Evolutionary conservation across 2,888 invertebrate species (phyloP).

Genomic region (Heliconius erato): DNA sequence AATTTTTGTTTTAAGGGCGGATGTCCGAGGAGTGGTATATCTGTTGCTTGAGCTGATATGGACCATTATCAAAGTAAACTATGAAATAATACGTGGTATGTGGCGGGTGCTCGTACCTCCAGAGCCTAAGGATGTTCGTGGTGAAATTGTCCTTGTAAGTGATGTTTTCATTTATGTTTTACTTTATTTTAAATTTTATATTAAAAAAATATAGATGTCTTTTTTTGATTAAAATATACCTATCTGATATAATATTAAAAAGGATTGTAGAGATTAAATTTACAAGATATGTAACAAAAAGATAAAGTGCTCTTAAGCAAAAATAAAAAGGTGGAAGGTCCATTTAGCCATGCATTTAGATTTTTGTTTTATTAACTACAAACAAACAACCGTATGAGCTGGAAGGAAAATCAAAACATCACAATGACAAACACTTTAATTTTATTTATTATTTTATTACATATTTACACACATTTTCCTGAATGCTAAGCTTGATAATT

Average conservation of each 20-base stretch:
- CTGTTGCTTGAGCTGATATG: slow-evolving; percentile 76
- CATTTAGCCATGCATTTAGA: too few relatives aligned
- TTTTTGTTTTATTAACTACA: too few relatives aligned
- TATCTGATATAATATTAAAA: too few relatives aligned
- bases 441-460: neutral
- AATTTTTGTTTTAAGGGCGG: slow-evolving; percentile 44
- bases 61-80: slow-evolving; percentile 74
- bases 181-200: neutral
- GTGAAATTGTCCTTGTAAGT: slow-evolving; percentile 91
- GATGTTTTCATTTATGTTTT: neutral
- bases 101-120: slow-evolving; percentile 84
- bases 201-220: too few relatives aligned
- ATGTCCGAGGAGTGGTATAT: slow-evolving; percentile 43
- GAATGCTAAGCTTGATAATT: neutral
- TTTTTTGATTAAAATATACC: too few relatives aligned
- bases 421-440: neutral
- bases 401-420: slow-evolving; percentile 9
- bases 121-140: slow-evolving; percentile 88
- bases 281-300: neutral
- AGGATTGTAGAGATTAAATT: neutral
- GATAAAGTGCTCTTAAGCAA: neutral
- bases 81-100: slow-evolving; percentile 79
- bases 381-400: neutral
- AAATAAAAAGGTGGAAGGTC: too few relatives aligned
- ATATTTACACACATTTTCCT: slow-evolving; percentile 10